A percentile compares a stretch with the other conserved stretches of the same genome.
Conservation (phyloP, 2,888 invertebrate species). For the Portevinia maculata region DNA sequence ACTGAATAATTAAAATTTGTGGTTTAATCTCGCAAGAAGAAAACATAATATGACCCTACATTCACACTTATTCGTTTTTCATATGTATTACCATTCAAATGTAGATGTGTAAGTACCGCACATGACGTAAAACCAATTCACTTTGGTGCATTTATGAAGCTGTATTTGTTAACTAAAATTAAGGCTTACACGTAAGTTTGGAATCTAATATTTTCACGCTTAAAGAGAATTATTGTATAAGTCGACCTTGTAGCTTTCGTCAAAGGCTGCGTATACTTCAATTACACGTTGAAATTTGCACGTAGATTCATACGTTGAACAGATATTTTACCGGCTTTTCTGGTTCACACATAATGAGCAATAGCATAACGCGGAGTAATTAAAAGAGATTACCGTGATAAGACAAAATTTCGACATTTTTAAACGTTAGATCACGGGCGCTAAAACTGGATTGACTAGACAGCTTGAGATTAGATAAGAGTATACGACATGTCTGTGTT, state of each 20-base stretch:
- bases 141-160: conserved; percentile 7
- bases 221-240: not conserved
- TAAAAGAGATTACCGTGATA: conserved; percentile 17
- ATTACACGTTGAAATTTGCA: conserved; percentile 9
- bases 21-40: conserved; percentile 15
- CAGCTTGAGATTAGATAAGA: conserved; percentile 1
- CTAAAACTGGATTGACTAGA: not conserved
- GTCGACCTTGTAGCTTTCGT: conserved; percentile 17
- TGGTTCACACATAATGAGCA: conserved; percentile 35
- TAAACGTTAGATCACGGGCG: not conserved
- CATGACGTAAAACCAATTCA: conserved; percentile 16
- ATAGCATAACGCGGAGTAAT: conserved; percentile 20
- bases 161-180: conserved; percentile 27
- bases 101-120: conserved; percentile 22
- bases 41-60: not conserved
- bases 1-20: conserved; percentile 1
- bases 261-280: conserved; percentile 7
- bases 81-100: conserved; percentile 9
- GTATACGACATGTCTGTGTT: not conserved
- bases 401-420: conserved; percentile 10
- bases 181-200: not conserved
- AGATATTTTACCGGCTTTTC: conserved; percentile 12
- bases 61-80: not conserved
- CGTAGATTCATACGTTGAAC: conserved; percentile 17
- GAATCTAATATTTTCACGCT: conserved; percentile 32